Evolutionary conservation across 2,113 vertebrate species (phyloP), one percentile per base, ranked within the genome.

Genomic region (Physeter macrocephalus): DNA sequence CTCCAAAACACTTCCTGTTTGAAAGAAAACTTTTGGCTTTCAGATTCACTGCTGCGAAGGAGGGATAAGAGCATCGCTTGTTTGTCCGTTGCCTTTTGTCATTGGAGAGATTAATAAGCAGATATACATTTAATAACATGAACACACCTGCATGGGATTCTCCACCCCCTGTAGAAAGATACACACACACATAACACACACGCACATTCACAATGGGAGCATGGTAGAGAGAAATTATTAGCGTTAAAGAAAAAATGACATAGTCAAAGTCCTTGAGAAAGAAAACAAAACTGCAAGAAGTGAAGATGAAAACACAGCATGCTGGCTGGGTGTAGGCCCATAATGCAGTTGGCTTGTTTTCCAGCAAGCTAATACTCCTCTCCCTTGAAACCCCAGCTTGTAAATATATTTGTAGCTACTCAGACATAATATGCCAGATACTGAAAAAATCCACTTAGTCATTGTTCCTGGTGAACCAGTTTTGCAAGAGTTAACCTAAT

Each of bases 391-490:
- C 90, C 94, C 57, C 74, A 95, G 78, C 81, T 95, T 89, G 90
- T 95, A 96, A 97, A 84, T 69, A 69, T 97, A 96, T 96, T 94
- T 95, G 96, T 93, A 96, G 92, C 82, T 86, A 27, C 69, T 92
- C 91, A 96, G 62, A 92, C 89, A 95, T 80, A 95, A 96, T 54
- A 95, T 92, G 82, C 67, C 34, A 1, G 61, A 80, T 95, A 66
- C 52, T 61, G 54, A 93, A 94, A 77, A 90, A 94, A 97, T 54
- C 15, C 54, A 92, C 95, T 90, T 75, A 97, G 90, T 97, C 96
- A 97, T 82, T 95, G 92, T 96, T 97, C 92, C 92, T 97, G 94
- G 95, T 96, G 87, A 98, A 97, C 96, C 84, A 92, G 98, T 97
- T 98, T 94, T 93, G 83, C 95, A 97, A 97, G 95, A 92, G 93